Conservation (phyloP, 2,888 invertebrate genomes). For the Flabesymbios commensalis region DNA sequence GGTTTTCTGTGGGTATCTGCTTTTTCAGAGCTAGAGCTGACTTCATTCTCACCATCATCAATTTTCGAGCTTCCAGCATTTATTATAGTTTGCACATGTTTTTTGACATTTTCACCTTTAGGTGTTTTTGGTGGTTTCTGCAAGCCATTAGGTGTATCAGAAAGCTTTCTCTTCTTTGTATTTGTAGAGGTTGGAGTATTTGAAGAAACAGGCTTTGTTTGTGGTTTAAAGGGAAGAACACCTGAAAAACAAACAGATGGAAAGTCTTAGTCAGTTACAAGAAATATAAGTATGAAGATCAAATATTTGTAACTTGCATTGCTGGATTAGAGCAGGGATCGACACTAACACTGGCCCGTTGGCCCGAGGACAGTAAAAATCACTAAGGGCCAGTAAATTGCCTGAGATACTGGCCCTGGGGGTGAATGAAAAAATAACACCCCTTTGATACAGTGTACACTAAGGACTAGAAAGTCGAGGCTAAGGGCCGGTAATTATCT, state of each 20-base stretch:
- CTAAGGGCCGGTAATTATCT: no score
- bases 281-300: no score
- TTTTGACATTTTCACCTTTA: background rate
- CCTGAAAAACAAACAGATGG: background rate
- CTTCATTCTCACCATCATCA: conserved; percentile 27
- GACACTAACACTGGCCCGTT: no score
- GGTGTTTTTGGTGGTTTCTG: background rate
- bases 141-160: background rate
- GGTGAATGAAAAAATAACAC: no score
- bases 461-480: no score
- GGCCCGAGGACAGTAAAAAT: no score
- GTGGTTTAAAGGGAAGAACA: background rate
- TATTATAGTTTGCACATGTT: background rate
- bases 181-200: background rate
- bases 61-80: background rate
- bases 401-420: no score
- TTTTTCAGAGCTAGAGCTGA: conserved; percentile 30
- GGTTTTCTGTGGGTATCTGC: background rate
- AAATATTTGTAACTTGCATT: no score
- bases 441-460: no score
- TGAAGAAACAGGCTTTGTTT: background rate
- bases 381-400: no score
- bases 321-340: no score
- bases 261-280: no score
- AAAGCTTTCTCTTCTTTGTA: conserved; percentile 1